These are phyloP conservation scores for Xestobium rufovillosum DNA, from an alignment of 2,888 invertebrate species.

Conservation along the genomic window DNA sequence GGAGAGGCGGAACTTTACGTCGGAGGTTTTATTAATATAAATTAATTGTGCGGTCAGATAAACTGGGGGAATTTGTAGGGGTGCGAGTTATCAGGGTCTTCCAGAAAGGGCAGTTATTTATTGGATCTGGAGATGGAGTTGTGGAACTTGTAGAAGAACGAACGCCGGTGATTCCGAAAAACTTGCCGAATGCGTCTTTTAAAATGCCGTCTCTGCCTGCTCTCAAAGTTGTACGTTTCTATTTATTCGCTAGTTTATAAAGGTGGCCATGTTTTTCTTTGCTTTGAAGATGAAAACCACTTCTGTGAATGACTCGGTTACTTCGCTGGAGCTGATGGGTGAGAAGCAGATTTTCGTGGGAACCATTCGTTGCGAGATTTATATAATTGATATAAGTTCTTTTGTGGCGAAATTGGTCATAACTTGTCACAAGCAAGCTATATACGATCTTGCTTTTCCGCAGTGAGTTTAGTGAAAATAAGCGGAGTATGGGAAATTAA, in stretches of 20 bases:
- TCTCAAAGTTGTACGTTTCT: slow-evolving; percentile 39
- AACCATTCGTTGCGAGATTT: slow-evolving; percentile 74
- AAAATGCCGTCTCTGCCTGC: slow-evolving; percentile 43
- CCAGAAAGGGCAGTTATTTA: slow-evolving; percentile 54
- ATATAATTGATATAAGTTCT: slow-evolving; percentile 59
- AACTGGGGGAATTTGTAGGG: slow-evolving; percentile 47
- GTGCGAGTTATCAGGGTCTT: slow-evolving; percentile 59
- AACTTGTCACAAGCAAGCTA: slow-evolving; percentile 74
- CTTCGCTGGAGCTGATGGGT: slow-evolving; percentile 61
- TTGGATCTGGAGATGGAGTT: slow-evolving; percentile 82
- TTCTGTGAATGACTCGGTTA: slow-evolving; percentile 60
- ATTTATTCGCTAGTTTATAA: slow-evolving; percentile 4
- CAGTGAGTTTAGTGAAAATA: slow-evolving; percentile 53
- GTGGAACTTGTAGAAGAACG: slow-evolving; percentile 59
- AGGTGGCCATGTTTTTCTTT: too few relatives aligned
- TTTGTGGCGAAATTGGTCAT: slow-evolving; percentile 64
- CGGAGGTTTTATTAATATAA: slow-evolving; percentile 40
- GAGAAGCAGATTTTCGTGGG: slow-evolving; percentile 60
- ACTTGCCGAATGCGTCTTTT: slow-evolving; percentile 24
- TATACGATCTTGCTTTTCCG: slow-evolving; percentile 79
- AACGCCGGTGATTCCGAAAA: slow-evolving; percentile 13
- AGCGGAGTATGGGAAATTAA: too few relatives aligned
- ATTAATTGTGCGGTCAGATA: too few relatives aligned
- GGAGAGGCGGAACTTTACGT: slow-evolving; percentile 53
- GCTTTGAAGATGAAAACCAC: slow-evolving; percentile 50